Percentiles rank a stretch among this genome's conserved stretches.
These are phyloP conservation scores for Sula dactylatra DNA, from an alignment of 2,113 vertebrate species.

Conservation along the genomic window DNA sequence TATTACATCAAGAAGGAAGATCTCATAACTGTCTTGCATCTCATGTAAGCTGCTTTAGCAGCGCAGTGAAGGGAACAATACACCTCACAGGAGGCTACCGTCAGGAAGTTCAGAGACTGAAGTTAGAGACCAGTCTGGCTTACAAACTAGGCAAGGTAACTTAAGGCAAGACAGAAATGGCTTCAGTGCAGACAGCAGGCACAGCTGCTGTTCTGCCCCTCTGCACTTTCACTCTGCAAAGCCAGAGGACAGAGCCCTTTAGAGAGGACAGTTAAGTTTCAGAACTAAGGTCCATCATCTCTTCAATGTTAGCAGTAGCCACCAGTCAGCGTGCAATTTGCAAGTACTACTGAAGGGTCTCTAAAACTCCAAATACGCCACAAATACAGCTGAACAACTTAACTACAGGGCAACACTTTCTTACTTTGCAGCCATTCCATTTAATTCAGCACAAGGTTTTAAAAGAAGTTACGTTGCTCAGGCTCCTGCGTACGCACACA, in stretches of 20 bases:
- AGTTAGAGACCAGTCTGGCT: neutral
- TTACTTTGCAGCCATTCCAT: neutral
- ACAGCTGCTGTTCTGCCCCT: neutral
- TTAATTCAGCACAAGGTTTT: neutral
- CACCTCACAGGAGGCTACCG: neutral
- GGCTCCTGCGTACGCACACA: neutral
- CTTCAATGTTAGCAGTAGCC: neutral
- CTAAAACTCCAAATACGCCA: neutral
- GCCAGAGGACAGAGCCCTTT: neutral
- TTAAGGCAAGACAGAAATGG: neutral
- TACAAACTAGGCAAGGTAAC: neutral
- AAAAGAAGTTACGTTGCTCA: accelerated
- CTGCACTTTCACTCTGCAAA: neutral
- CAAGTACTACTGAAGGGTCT: neutral
- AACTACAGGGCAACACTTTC: neutral
- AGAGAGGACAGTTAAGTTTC: neutral
- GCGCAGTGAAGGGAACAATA: neutral
- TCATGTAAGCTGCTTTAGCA: neutral
- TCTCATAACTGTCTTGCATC: neutral
- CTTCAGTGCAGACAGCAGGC: neutral
- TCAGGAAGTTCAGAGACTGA: neutral
- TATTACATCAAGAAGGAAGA: neutral
- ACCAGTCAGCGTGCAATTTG: neutral
- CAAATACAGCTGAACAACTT: neutral
- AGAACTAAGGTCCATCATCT: neutral